Evolutionary conservation across 2,888 invertebrate genomes (phyloP), one percentile per base, ranked within the genome.

Genomic region (Timandra comae): DNA sequence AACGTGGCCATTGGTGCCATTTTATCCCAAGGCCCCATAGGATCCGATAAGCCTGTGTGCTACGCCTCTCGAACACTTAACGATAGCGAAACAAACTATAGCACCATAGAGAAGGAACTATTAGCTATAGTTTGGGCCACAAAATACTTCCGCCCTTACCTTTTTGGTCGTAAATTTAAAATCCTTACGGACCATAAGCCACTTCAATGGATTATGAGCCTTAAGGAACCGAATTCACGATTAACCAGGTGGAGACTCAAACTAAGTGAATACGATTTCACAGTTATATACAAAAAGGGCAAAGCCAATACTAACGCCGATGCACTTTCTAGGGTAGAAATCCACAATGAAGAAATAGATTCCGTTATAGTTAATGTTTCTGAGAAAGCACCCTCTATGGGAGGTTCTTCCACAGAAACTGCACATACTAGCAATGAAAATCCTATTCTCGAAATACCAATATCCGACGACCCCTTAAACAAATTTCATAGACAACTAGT

Each of bases 211-310:
- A 67, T 13, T 60, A 54, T n/a, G n/a, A n/a, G n/a, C n/a, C n/a
- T n/a, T n/a, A n/a, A n/a, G n/a, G n/a, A n/a, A n/a, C n/a, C n/a
- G 0, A 57, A 56, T 20, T 48, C 56, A 0, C 35, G 58, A 12
- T 29, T 65, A 1, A 49, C 51, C 0, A 24, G 69, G 25, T 73
- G 66, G 67, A 27, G 52, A 29, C 25, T 67, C 1, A 52, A 49
- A 7, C 24, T 30, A 16, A 32, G 29, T 2, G 52, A 52, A 28
- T 52, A 46, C 19, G 30, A 52, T 21, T 49, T 28, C 20, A 29
- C 37, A 0, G 31, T 49, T 1, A 9, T 35, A 3, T 50, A 52
- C 20, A 46, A 41, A 21, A 25, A 41, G 8, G 43, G 46, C 5
- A 46, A 42, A 29, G 7, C 9, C 5, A 43, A 49, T 13, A 35